Evolutionary conservation across 2,113 vertebrate species (phyloP), one percentile per base, ranked within the genome.

Genomic region (Prinia subflava): DNA sequence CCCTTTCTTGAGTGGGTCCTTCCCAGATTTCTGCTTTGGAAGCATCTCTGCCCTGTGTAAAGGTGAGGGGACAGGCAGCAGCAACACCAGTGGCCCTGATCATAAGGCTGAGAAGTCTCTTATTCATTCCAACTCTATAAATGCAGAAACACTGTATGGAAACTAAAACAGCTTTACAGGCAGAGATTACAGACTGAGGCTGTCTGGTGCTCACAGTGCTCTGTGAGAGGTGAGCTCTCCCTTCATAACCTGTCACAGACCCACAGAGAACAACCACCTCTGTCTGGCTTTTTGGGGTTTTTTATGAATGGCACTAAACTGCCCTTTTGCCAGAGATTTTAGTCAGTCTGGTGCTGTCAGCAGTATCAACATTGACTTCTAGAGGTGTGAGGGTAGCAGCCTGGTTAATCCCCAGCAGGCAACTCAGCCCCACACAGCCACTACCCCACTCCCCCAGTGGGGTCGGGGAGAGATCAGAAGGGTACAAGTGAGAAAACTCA

Each of bases 291-390:
- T 8, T 39, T 4, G 11, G 14, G 14, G 4, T 1, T 69, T 79
- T 80, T 80, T 30, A 89, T 89, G 86, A 94, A 95, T 50, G 60
- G 73, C 28, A 81, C 60, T 17, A 35, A 69, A 60, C 7, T 33
- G 39, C 47, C 71, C 81, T 81, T 95, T 87, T 78, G 44, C 50
- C 62, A 63, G 76, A 70, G 75, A 90, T 56, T 92, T 83, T 27
- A 31, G 21, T 31, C 83, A 86, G 47, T 24, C 37, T 10, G 2
- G 11, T 5, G 55, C 15, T 52, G 59, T 12, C 4, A 15, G 50
- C 50, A 37, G 9, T 4, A 59, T 25, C 71, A 70, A 28, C 71
- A 75, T 19, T 3, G 27, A 41, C 39, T 77, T 55, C 23, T 5
- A 49, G 70, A 67, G 27, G 52, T 16, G 23, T 19, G 33, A 74